Evolutionary conservation across 2,113 vertebrate species (phyloP).

Genomic region (Varanus salvator): DNA sequence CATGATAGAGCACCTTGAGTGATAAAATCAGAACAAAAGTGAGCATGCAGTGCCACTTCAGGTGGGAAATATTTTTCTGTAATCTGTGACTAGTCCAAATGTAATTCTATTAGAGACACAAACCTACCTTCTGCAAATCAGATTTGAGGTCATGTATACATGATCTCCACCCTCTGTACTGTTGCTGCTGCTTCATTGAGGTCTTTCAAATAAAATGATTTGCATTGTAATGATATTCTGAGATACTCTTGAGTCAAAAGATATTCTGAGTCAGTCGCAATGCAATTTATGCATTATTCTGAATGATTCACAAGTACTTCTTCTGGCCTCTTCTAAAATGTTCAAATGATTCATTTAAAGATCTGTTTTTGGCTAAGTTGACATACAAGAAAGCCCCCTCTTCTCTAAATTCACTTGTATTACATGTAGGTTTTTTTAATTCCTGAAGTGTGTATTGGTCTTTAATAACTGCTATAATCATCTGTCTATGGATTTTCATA

Average conservation of each 20-base stretch:
- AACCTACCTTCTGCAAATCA: not conserved
- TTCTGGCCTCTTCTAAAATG: not conserved
- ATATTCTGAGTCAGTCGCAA: conserved; percentile 1
- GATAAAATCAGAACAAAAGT: not conserved
- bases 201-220: conserved; percentile 18
- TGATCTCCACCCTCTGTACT: not conserved
- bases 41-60: not conserved
- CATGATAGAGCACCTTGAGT: not conserved
- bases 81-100: not conserved
- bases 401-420: not conserved
- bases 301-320: conserved; percentile 16
- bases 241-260: not conserved
- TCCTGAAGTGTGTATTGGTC: not conserved
- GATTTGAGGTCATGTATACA: conserved; percentile 1
- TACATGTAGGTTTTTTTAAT: not conserved
- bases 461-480: not conserved
- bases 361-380: not conserved
- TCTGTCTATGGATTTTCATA: not conserved
- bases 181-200: conserved; percentile 1
- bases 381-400: not conserved
- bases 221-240: conserved; percentile 7
- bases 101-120: not conserved
- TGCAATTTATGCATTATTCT: conserved; percentile 6
- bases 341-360: not conserved
- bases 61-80: not conserved